Conservation (phyloP, 2,888 invertebrate genomes). For the Rhamnusium bicolor region DNA sequence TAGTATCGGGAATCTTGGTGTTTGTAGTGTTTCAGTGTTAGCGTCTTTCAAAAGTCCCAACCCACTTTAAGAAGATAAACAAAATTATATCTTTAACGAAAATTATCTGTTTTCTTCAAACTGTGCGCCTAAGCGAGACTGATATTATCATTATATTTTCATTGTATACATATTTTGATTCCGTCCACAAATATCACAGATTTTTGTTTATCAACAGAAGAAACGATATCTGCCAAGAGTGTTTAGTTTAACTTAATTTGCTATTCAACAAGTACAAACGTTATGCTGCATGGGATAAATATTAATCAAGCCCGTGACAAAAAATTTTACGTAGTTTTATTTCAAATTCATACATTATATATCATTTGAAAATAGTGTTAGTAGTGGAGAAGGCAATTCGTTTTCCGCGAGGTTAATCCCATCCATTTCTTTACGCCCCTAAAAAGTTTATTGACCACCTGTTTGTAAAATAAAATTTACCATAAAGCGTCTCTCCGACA, state of each 20-base stretch:
- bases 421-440: slow-evolving; percentile 13
- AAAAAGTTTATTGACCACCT: slow-evolving; percentile 46
- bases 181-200: no score
- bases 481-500: slow-evolving; percentile 25
- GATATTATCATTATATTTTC: no score
- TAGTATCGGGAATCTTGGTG: no score
- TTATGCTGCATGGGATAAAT: background rate
- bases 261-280: background rate
- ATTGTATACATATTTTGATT: no score
- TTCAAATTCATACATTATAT: background rate
- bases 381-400: background rate
- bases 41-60: no score
- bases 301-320: background rate
- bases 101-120: no score
- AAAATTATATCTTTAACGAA: no score
- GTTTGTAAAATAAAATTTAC: slow-evolving; percentile 48
- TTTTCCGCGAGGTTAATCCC: slow-evolving; percentile 17
- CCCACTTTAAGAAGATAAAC: no score
- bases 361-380: slow-evolving; percentile 1
- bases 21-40: no score
- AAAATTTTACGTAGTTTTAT: background rate
- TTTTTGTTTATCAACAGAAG: no score
- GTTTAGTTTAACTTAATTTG: background rate
- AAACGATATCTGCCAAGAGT: background rate
- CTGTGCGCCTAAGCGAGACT: no score